Conservation (phyloP, 2,797 vertebrate species). For the Fistularia tabacaria region DNA sequence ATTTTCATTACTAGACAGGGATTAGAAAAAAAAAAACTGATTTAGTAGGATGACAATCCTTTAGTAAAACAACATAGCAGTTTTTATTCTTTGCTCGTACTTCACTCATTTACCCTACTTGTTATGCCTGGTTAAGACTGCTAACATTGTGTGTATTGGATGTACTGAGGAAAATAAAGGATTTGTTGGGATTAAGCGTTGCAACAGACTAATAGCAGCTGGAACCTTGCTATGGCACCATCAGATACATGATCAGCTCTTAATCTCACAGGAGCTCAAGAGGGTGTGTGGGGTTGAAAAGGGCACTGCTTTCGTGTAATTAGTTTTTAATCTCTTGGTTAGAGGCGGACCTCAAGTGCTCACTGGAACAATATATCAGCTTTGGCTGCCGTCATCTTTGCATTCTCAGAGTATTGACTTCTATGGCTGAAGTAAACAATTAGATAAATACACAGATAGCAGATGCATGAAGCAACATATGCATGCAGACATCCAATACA, state of each 20-base stretch:
- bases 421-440: constrained; percentile 1
- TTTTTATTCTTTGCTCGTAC: constrained; percentile 38
- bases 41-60: constrained; percentile 48
- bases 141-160: constrained; percentile 39
- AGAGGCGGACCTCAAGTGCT: constrained; percentile 24
- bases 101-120: constrained; percentile 39
- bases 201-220: constrained; percentile 54
- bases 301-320: constrained; percentile 62
- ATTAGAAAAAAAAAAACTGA: constrained; percentile 58
- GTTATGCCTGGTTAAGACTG: constrained; percentile 30
- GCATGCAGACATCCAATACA: too few species aligned
- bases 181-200: constrained; percentile 69
- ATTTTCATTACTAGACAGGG: constrained; percentile 64
- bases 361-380: constrained; percentile 18
- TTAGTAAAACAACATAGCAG: constrained; percentile 29
- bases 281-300: constrained; percentile 35
- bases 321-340: constrained; percentile 48
- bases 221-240: constrained; percentile 58
- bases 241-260: constrained; percentile 63
- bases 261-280: constrained; percentile 59
- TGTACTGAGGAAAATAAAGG: constrained; percentile 68
- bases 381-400: constrained; percentile 26
- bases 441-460: constrained; percentile 12
- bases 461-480: not conserved
- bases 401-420: constrained; percentile 17